phyloP scores from a whole-genome alignment of 2,888 invertebrate genomes.

The Drosophila anomalata region DNA sequence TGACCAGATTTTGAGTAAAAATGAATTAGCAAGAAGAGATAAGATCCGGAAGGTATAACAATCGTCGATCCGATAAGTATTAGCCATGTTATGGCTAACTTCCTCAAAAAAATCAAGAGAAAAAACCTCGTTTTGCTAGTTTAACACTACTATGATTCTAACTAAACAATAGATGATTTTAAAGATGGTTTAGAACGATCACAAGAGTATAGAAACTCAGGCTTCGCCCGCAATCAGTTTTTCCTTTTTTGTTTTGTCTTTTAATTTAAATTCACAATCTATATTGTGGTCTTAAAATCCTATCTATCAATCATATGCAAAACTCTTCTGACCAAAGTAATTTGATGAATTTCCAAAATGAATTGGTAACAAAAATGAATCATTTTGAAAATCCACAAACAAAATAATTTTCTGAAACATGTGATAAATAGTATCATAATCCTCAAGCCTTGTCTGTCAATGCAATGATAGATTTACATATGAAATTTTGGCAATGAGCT shows the following conservation, averaged over 20 bases:
- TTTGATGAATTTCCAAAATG: slow-evolving; percentile 64
- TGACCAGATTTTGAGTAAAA: too few species aligned
- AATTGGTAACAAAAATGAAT: slow-evolving; percentile 50
- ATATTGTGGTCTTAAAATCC: slow-evolving; percentile 56
- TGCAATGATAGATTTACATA: slow-evolving; percentile 40
- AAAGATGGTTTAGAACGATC: too few species aligned
- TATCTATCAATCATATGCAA: slow-evolving; percentile 57
- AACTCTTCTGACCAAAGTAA: slow-evolving; percentile 42
- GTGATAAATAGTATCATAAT: slow-evolving; percentile 59
- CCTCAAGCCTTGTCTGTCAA: slow-evolving; percentile 45
- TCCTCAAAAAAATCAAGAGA: too few species aligned
- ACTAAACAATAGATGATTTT: too few species aligned
- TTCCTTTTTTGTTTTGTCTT: not conserved
- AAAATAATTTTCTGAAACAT: slow-evolving; percentile 50
- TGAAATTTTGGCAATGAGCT: slow-evolving; percentile 13
- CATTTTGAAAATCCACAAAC: slow-evolving; percentile 47
- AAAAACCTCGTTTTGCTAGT: too few species aligned
- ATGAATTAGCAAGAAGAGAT: too few species aligned
- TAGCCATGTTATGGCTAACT: too few species aligned
- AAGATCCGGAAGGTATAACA: too few species aligned
- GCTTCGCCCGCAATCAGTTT: too few species aligned
- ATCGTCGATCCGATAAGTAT: too few species aligned
- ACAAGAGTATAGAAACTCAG: too few species aligned
- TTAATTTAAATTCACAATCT: slow-evolving; percentile 28
- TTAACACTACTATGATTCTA: too few species aligned